Evolutionary conservation across 2,888 invertebrate species (phyloP), one percentile per base, ranked within the genome.

Genomic region (Matsumyia berberina): DNA sequence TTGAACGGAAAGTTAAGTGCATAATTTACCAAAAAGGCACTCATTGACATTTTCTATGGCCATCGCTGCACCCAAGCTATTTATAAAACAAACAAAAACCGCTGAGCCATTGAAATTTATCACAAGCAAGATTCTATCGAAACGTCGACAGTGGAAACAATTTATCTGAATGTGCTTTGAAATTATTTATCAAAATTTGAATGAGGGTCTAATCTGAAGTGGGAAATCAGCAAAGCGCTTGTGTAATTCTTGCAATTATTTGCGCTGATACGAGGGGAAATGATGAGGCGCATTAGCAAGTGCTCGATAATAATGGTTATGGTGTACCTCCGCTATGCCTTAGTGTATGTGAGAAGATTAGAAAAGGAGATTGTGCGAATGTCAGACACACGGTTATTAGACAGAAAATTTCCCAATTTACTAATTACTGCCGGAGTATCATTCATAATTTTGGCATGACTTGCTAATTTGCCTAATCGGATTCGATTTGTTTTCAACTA

Each of bases 141-240:
- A 39, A 24, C 19, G 39, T 33, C 8, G 7, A 66, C 60, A 35
- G 49, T 39, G 55, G 51, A 66, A 57, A 35, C 64, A 49, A 66
- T 66, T 66, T 66, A 57, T 46, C 55, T 66, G 17, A 66, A 57
- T 57, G 57, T 62, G 29, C 55, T 35, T 55, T 15, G 55, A 37
- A 77, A 64, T 76, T 70, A 77, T 64, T 77, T 76, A 77, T 64
- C 62, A 70, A 58, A 70, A 81, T 57, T 44, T 53, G 24, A 77
- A 64, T 70, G 69, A 17, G 51, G 55, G 37, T 15, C 58, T 44
- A 58, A 82, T 82, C 81, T 57, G 42, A 44, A 70, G 70, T 66
- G 77, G 49, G 58, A 77, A 70, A 77, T 70, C 77, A 53, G 64
- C 57, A 19, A 24, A 19, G 12, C 51, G 70, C 64, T 66, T 64